Evolutionary conservation across 2,888 invertebrate genomes (phyloP).

Genomic region (Coleophora flavipennella): DNA sequence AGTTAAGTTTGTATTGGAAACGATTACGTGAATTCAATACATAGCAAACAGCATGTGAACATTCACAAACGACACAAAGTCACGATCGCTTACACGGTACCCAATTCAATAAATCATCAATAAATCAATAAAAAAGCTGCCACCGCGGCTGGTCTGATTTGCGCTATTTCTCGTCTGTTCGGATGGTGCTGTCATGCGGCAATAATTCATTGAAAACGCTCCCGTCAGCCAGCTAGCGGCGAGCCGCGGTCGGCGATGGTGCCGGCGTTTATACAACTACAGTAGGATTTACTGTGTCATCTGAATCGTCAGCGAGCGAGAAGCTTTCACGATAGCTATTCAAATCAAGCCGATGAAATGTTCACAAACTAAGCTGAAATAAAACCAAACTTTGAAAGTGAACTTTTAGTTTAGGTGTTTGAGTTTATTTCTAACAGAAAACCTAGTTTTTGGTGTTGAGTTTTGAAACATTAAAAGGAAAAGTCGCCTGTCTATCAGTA

Average conservation of each 20-base stretch:
- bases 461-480: no score
- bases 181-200: conserved; percentile 39
- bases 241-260: no score
- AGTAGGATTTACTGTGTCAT: conserved; percentile 50
- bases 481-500: no score
- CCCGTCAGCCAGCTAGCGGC: conserved; percentile 41
- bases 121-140: conserved; percentile 26
- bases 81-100: conserved; percentile 23
- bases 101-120: conserved; percentile 26
- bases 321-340: conserved; percentile 29
- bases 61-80: conserved; percentile 27
- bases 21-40: no score
- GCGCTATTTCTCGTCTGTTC: conserved; percentile 34
- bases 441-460: no score
- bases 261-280: conserved; percentile 29
- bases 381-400: conserved; percentile 16
- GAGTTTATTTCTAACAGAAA: no score
- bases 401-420: no score
- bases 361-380: conserved; percentile 6
- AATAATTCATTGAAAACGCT: conserved; percentile 56
- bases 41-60: no score
- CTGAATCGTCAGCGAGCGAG: conserved; percentile 28
- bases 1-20: no score
- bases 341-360: conserved; percentile 17
- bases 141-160: conserved; percentile 38